Conservation (phyloP, 2,113 vertebrate species). For the Typhlomys cinereus region DNA sequence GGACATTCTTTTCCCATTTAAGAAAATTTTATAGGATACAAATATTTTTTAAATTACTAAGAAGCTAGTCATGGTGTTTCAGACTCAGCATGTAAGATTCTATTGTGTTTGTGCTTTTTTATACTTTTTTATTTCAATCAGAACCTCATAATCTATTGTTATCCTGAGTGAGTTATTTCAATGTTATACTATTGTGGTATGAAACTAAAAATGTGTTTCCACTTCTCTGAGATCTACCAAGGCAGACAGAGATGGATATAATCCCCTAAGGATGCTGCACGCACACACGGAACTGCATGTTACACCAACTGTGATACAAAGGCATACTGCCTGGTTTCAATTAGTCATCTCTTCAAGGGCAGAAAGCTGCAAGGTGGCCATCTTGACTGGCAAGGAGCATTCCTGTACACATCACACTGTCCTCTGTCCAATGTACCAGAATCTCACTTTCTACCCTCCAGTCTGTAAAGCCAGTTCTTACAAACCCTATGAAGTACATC, state of each 20-base stretch:
- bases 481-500: not conserved
- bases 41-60: not conserved
- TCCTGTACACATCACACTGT: accelerated
- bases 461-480: not conserved
- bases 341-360: not conserved
- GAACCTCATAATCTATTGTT: not conserved
- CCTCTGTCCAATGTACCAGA: not conserved
- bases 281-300: not conserved
- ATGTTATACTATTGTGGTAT: not conserved
- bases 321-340: not conserved
- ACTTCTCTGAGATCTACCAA: not conserved
- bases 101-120: not conserved
- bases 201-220: not conserved
- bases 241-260: not conserved
- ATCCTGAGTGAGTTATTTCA: not conserved
- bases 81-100: not conserved
- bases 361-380: not conserved
- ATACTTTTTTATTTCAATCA: not conserved
- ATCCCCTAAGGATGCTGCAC: not conserved
- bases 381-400: not conserved
- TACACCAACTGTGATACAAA: not conserved
- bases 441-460: accelerated
- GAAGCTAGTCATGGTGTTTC: not conserved
- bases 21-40: not conserved
- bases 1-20: not conserved